Evolutionary conservation across 2,888 invertebrate genomes (phyloP).

Genomic region (Brassicogethes aeneus): DNA sequence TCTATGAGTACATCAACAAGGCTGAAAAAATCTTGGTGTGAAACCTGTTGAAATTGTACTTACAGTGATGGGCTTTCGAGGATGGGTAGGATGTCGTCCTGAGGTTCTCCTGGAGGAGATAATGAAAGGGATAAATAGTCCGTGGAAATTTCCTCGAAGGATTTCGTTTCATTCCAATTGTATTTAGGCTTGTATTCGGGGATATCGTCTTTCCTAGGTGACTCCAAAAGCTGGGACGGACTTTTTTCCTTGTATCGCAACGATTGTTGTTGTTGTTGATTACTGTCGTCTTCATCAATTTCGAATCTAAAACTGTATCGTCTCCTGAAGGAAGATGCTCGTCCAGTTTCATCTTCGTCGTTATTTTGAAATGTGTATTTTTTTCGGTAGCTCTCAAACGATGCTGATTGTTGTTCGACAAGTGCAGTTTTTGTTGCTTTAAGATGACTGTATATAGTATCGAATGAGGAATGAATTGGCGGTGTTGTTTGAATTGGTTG

Average conservation of each 20-base stretch:
- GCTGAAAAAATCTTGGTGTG: too few species aligned
- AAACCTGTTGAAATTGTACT: constrained; percentile 20
- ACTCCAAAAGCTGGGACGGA: constrained; percentile 20
- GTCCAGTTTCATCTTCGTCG: constrained; percentile 15
- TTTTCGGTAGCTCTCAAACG: constrained; percentile 23
- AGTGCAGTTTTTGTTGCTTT: constrained; percentile 20
- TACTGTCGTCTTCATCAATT: constrained; percentile 8
- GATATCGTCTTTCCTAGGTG: constrained; percentile 1
- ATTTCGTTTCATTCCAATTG: background rate
- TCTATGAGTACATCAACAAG: too few species aligned
- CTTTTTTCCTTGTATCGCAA: constrained; percentile 23
- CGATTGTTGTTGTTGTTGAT: constrained; percentile 11
- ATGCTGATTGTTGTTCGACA: constrained; percentile 21
- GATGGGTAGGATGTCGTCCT: background rate
- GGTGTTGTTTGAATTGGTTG: background rate
- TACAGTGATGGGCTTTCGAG: constrained; percentile 27
- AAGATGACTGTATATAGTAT: constrained; percentile 23
- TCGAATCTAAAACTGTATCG: background rate
- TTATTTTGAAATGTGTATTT: constrained; percentile 17
- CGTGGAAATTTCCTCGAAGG: constrained; percentile 16
- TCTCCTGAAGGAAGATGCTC: constrained; percentile 5
- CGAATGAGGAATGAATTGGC: constrained; percentile 23
- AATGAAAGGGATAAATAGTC: constrained; percentile 35
- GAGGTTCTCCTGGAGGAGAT: constrained; percentile 24
- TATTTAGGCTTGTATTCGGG: background rate